A percentile compares a stretch with the other conserved stretches of the same genome.
Conservation (phyloP, 2,888 invertebrate species). For the Iselma pallidipennis region DNA sequence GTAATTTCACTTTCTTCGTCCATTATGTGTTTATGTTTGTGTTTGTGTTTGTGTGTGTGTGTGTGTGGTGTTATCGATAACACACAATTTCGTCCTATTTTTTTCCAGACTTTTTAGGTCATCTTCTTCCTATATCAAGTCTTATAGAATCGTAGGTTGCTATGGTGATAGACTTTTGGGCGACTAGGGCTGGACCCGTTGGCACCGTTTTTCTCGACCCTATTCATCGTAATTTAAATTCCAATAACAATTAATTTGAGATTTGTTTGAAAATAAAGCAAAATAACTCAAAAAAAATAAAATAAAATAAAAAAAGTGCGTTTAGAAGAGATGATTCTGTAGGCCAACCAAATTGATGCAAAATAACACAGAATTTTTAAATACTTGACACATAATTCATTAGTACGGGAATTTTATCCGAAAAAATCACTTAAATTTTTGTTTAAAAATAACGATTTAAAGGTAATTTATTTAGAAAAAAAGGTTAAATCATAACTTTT, state of each 20-base stretch:
- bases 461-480: background rate
- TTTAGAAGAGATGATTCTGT: background rate
- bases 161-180: conserved; percentile 54
- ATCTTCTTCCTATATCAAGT: conserved; percentile 25
- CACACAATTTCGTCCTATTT: conserved; percentile 3
- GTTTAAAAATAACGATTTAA: background rate
- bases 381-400: background rate
- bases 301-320: background rate
- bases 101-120: conserved; percentile 18
- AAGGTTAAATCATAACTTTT: conserved; percentile 8
- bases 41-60: too few species aligned
- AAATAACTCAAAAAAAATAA: too few species aligned
- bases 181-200: conserved; percentile 37
- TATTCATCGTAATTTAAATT: background rate
- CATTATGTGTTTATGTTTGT: conserved; percentile 27
- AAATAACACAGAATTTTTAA: conserved; percentile 6
- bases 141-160: conserved; percentile 42
- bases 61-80: too few species aligned
- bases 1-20: conserved; percentile 11
- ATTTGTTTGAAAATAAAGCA: too few species aligned
- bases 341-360: background rate
- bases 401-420: too few species aligned
- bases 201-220: conserved; percentile 11
- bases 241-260: too few species aligned
- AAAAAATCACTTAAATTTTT: background rate